Percentiles rank a stretch among this genome's conserved stretches.
These are phyloP conservation scores for Amblyornis subalaris DNA, from an alignment of 2,113 vertebrate species.

Conservation along the genomic window DNA sequence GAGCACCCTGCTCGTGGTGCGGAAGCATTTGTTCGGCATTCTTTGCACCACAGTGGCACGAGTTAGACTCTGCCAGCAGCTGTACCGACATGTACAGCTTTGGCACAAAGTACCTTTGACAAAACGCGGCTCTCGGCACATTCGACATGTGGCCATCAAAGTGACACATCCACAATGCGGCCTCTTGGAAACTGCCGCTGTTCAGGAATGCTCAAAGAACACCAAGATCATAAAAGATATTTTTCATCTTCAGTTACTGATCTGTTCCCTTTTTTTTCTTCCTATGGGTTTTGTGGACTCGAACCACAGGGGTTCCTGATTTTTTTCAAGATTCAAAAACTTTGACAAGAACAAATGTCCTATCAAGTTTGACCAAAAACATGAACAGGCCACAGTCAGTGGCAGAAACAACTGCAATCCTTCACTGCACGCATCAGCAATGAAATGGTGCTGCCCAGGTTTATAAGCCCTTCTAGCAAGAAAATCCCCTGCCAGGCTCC, in stretches of 20 bases:
- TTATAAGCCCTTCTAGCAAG: background rate
- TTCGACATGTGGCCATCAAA: background rate
- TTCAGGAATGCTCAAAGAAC: background rate
- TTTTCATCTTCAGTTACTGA: background rate
- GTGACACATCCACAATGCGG: background rate
- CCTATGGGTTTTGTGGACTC: background rate
- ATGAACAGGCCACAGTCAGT: background rate
- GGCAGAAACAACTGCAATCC: background rate
- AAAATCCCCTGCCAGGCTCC: background rate
- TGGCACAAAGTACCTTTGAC: background rate
- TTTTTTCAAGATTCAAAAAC: background rate
- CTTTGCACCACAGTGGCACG: background rate
- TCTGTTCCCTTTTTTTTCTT: background rate
- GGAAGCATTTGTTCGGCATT: accelerated
- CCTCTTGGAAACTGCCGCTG: background rate
- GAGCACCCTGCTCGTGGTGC: background rate
- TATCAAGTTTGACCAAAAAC: background rate
- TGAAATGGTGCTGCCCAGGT: background rate
- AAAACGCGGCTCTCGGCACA: background rate
- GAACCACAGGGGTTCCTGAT: background rate
- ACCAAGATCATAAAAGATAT: background rate
- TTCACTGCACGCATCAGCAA: background rate
- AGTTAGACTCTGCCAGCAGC: accelerated
- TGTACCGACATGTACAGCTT: accelerated
- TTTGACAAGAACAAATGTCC: background rate